Conservation (phyloP, 2,113 vertebrate genomes). For the Plestiodon gilberti region DNA sequence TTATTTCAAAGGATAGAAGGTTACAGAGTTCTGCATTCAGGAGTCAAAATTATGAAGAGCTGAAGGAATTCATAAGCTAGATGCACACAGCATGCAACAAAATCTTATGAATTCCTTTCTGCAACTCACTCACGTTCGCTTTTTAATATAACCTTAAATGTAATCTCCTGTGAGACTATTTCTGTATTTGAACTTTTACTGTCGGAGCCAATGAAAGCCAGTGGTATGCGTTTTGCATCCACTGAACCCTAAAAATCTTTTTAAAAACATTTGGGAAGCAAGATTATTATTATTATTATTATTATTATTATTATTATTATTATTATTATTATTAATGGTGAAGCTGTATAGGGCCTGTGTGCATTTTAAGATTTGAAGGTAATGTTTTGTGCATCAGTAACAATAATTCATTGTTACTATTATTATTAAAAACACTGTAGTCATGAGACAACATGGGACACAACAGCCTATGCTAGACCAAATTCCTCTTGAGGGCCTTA, state of each 20-base stretch:
- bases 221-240: background rate
- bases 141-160: constrained; percentile 6
- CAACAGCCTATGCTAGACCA: background rate
- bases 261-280: too few relatives aligned
- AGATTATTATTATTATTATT: too few relatives aligned
- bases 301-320: too few relatives aligned
- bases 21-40: background rate
- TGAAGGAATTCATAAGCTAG: background rate
- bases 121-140: background rate
- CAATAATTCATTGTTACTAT: too few relatives aligned
- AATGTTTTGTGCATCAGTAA: background rate
- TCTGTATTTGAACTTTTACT: background rate
- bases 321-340: background rate
- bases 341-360: background rate
- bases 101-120: background rate
- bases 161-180: background rate
- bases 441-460: background rate
- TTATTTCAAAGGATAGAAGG: background rate
- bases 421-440: background rate
- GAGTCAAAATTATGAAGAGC: background rate
- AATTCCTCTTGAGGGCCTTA: background rate
- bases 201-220: background rate
- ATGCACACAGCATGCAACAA: background rate
- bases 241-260: background rate
- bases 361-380: background rate